A percentile compares a stretch with the other conserved stretches of the same genome.
phyloP scores from a whole-genome alignment of 2,888 invertebrate species.

The Drosophila sordidula region DNA sequence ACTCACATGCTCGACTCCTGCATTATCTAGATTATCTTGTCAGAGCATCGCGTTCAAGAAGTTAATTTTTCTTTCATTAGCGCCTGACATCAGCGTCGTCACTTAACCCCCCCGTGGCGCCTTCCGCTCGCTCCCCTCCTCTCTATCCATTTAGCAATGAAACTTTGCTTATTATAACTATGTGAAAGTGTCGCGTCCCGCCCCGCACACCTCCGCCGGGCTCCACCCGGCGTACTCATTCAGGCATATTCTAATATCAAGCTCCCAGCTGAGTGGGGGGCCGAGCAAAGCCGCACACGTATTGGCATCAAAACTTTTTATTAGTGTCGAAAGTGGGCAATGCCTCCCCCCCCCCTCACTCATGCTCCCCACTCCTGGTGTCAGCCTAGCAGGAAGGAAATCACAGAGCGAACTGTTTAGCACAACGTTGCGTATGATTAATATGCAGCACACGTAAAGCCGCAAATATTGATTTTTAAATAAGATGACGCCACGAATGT shows the following conservation, averaged over 20 bases:
- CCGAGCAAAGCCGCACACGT: conserved; percentile 65
- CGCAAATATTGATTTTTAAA: conserved; percentile 78
- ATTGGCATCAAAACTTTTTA: conserved; percentile 73
- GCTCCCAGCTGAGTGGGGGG: conserved; percentile 21
- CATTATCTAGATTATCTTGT: conserved; percentile 48
- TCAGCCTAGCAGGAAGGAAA: conserved; percentile 37
- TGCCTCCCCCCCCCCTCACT: neutral
- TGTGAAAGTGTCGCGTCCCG: conserved; percentile 60
- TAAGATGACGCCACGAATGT: conserved; percentile 73
- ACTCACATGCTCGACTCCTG: conserved; percentile 3
- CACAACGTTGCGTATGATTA: conserved; percentile 72
- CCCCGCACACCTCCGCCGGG: neutral
- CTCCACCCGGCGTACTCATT: conserved; percentile 24
- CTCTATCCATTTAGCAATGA: conserved; percentile 51
- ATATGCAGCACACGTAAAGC: conserved; percentile 71
- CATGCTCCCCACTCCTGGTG: neutral
- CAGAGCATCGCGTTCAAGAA: conserved; percentile 47
- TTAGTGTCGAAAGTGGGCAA: conserved; percentile 63
- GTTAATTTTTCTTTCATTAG: conserved; percentile 71
- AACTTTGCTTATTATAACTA: conserved; percentile 77
- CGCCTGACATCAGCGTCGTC: conserved; percentile 62
- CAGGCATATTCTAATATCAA: conserved; percentile 64
- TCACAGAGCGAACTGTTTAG: conserved; percentile 61
- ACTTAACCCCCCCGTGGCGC: conserved; percentile 20
- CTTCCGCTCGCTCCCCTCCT: neutral